Conservation (phyloP, 1,140 invertebrate species). For the Drosophila punjabiensis region DNA sequence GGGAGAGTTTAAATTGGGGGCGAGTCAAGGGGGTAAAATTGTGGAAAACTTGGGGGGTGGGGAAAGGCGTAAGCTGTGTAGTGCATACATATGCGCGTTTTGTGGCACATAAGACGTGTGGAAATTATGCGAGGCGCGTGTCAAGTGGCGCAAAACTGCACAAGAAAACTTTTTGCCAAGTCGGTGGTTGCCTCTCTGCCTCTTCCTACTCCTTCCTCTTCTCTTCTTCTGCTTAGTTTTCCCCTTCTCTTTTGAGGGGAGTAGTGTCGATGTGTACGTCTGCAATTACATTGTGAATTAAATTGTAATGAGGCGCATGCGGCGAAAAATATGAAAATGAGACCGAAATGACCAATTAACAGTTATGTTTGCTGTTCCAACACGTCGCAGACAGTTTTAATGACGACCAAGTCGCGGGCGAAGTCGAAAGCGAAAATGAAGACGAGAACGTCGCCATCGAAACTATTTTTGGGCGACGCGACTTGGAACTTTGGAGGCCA, state of each 20-base stretch:
- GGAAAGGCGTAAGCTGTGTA: slow-evolving; percentile 1
- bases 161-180: slow-evolving; percentile 62
- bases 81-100: slow-evolving; percentile 43
- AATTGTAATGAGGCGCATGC: slow-evolving; percentile 83
- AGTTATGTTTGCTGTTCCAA: slow-evolving; percentile 78
- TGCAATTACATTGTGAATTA: slow-evolving; percentile 83
- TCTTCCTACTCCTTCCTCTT: not conserved
- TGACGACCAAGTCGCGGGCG: slow-evolving; percentile 30
- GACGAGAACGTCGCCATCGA: slow-evolving; percentile 35
- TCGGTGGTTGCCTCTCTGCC: slow-evolving; percentile 18
- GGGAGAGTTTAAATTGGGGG: not conserved
- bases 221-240: slow-evolving; percentile 17
- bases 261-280: slow-evolving; percentile 22
- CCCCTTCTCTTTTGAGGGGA: not conserved
- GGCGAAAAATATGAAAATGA: slow-evolving; percentile 78
- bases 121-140: slow-evolving; percentile 80
- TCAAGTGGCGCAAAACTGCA: slow-evolving; percentile 65
- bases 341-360: slow-evolving; percentile 68
- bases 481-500: slow-evolving; percentile 8
- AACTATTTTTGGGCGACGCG: slow-evolving; percentile 69
- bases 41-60: not conserved
- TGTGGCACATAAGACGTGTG: slow-evolving; percentile 44
- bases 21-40: not conserved
- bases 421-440: not conserved
- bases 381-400: slow-evolving; percentile 83